Evolutionary conservation across 2,888 invertebrate species (phyloP), one percentile per base, ranked within the genome.

Genomic region (Idaea straminata): DNA sequence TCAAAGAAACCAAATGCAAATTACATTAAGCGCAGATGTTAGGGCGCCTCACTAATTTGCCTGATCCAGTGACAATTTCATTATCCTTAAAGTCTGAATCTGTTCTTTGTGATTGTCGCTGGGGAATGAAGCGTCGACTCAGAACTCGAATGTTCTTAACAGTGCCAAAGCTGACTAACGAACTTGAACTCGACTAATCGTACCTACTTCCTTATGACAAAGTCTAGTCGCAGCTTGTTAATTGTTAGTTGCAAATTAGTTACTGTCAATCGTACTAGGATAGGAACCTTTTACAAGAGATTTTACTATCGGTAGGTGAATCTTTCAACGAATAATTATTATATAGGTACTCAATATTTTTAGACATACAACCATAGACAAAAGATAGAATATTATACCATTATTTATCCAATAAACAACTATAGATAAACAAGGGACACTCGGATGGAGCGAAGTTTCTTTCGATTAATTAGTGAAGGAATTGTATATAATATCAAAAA

Each of bases 21-120:
- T 78, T 73, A 74, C 77, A 75, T 81, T 76, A 77, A 74, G 73
- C 67, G 69, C 75, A 76, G 74, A 71, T 73, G 75, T 72, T 78
- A 73, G 69, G 72, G 65, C 70, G 71, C 69, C 71, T 62, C 68
- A 75, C 71, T 73, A 80, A 78, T 80, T 77, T 71, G 69, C 63
- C 71, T 72, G 70, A 77, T 79, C 71, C 72, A 75, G 74, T 74
- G 77, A 77, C 75, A 77, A 77, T 71, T 81, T 79, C 71, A 76
- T 76, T 80, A 75, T 74, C 68, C 70, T 70, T 66, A 64, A 68
- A 72, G 71, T 74, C 47, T 71, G 62, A 72, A 69, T 67, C 67
- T 69, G 67, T 66, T 77, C 74, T 78, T 77, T 72, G 71, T 76
- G 73, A 70, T 72, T 70, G 74, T 72, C 72, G 61, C 59, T 66